Evolutionary conservation across 2,113 vertebrate species (phyloP).

Genomic region (Morone saxatilis): DNA sequence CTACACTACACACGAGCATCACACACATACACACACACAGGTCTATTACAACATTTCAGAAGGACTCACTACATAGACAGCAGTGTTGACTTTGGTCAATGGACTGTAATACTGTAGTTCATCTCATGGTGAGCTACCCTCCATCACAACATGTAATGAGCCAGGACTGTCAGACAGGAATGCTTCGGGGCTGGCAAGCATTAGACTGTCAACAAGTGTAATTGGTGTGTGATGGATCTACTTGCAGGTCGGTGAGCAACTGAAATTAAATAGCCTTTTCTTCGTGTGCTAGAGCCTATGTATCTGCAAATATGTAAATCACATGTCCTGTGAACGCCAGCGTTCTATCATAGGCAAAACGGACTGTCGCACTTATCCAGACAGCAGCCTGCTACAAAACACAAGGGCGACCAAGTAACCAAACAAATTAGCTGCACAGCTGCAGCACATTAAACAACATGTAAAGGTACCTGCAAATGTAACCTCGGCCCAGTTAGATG

Average conservation of each 20-base stretch:
- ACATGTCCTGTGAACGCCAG: neutral
- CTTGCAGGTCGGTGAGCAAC: conserved; percentile 5
- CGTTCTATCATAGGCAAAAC: too few relatives aligned
- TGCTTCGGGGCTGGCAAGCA: conserved; percentile 29
- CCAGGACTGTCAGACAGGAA: conserved; percentile 26
- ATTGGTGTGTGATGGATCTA: conserved; percentile 43
- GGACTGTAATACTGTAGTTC: conserved; percentile 16
- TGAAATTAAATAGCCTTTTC: neutral
- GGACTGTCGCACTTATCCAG: too few relatives aligned
- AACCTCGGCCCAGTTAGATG: neutral
- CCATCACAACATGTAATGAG: conserved; percentile 47
- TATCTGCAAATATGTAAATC: neutral
- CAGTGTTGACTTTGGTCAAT: conserved; percentile 20
- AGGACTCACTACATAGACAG: neutral
- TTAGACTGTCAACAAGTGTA: conserved; percentile 53
- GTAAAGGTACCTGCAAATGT: neutral
- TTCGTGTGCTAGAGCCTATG: neutral
- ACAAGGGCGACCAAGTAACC: neutral
- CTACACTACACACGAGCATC: too few relatives aligned
- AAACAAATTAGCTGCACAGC: neutral
- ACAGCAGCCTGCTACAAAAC: neutral
- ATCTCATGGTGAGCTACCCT: conserved; percentile 19
- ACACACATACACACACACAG: too few relatives aligned
- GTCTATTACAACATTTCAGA: conserved; percentile 1
- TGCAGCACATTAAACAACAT: neutral